phyloP scores from a whole-genome alignment of 1,140 invertebrate species.

The Pseudomyrmex cubaensis region DNA sequence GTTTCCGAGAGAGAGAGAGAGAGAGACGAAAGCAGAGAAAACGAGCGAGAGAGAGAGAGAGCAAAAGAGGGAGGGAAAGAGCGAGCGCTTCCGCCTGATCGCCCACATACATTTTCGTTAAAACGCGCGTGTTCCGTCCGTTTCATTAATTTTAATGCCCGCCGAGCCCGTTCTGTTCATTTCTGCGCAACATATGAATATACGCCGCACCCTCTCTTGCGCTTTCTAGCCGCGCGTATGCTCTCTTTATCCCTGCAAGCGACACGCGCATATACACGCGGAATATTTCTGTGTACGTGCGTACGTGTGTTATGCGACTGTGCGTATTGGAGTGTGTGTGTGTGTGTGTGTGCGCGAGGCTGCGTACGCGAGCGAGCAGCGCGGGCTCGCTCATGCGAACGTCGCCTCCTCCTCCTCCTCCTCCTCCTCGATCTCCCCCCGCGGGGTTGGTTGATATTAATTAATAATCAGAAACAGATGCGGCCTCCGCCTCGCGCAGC shows the following conservation, averaged over 20 bases:
- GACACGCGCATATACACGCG: constrained; percentile 34
- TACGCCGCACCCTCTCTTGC: constrained; percentile 48
- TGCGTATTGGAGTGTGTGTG: not conserved
- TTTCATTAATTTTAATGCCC: constrained; percentile 84
- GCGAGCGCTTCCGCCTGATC: constrained; percentile 79
- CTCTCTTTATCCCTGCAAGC: constrained; percentile 59
- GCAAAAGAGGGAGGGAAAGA: constrained; percentile 4
- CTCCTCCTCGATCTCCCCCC: constrained; percentile 13
- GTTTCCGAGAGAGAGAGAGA: constrained; percentile 15
- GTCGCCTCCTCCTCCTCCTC: constrained; percentile 61
- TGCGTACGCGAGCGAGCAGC: constrained; percentile 66
- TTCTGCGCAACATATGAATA: constrained; percentile 82
- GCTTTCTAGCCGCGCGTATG: constrained; percentile 40
- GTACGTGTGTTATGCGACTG: too few relatives aligned
- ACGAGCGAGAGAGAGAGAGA: not conserved
- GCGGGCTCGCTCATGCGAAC: constrained; percentile 75
- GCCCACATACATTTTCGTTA: constrained; percentile 81
- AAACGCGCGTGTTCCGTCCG: constrained; percentile 81
- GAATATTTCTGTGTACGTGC: constrained; percentile 4
- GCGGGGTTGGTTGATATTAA: constrained; percentile 82
- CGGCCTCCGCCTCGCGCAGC: constrained; percentile 72
- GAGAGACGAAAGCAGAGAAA: constrained; percentile 20
- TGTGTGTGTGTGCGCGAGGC: constrained; percentile 33
- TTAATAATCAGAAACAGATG: constrained; percentile 85
- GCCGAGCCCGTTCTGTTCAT: constrained; percentile 80